phyloP scores from a whole-genome alignment of 2,797 vertebrate genomes.

The Hydrocynus forskahlii region DNA sequence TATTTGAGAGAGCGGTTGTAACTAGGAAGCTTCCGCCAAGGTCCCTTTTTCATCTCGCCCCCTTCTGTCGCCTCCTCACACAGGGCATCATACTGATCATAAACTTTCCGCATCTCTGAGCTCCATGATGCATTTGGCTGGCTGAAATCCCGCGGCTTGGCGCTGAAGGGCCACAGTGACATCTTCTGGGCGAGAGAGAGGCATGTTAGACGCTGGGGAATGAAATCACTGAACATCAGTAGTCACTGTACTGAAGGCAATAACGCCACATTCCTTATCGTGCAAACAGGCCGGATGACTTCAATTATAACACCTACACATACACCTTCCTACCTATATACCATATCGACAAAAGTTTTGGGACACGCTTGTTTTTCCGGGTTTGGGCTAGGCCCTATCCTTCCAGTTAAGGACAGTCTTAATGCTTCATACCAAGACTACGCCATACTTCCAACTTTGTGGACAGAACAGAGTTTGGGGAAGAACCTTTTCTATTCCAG shows the following conservation, averaged over 20 bases:
- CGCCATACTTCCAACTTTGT: no score
- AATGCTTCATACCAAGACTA: no score
- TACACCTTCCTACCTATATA: no score
- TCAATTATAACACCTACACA: not conserved
- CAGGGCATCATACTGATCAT: conserved; percentile 74
- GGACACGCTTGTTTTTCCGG: no score
- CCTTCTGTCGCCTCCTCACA: conserved; percentile 67
- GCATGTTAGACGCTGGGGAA: conserved; percentile 1
- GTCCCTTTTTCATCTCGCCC: conserved; percentile 55
- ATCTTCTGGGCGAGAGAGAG: conserved; percentile 49
- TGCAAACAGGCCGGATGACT: not conserved
- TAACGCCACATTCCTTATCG: not conserved
- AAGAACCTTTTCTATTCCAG: no score
- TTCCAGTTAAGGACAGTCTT: no score
- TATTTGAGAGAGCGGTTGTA: conserved; percentile 78
- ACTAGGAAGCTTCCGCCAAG: conserved; percentile 83
- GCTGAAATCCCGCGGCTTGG: conserved; percentile 75
- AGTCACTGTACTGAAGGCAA: not conserved
- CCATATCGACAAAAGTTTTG: no score
- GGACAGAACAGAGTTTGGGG: no score
- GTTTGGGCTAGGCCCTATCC: no score
- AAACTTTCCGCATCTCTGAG: conserved; percentile 77
- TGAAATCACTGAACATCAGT: not conserved
- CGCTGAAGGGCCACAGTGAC: conserved; percentile 60
- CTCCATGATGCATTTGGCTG: conserved; percentile 84